Conservation (phyloP, 1,140 invertebrate genomes). For the Neuroterus valhalla region DNA sequence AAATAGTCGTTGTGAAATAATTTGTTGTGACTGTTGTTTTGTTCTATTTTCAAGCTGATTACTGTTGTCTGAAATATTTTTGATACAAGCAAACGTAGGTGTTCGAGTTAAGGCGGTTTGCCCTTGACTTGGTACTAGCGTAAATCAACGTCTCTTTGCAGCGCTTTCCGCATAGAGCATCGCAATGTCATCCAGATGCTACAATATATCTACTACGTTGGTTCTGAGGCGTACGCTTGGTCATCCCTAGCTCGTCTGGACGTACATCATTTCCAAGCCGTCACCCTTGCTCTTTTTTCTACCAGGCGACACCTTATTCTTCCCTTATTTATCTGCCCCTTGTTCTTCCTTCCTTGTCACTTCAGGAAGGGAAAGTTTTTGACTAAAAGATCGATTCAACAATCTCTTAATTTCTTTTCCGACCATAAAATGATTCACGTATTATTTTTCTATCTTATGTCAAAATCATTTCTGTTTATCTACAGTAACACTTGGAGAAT, state of each 20-base stretch:
- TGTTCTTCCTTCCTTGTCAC: not conserved
- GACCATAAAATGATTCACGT: too few species aligned
- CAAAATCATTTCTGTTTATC: too few species aligned
- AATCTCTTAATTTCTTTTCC: not conserved
- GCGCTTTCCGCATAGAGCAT: slow-evolving; percentile 52
- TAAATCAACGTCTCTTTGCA: slow-evolving; percentile 63
- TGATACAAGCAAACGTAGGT: not conserved
- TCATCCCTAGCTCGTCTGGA: slow-evolving; percentile 10
- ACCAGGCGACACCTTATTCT: not conserved
- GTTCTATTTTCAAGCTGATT: too few species aligned
- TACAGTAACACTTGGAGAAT: too few species aligned
- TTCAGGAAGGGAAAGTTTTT: not conserved
- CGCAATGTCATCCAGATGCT: slow-evolving; percentile 48
- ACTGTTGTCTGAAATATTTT: too few species aligned
- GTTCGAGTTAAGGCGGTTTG: not conserved
- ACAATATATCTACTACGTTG: slow-evolving; percentile 48
- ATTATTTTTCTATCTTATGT: too few species aligned
- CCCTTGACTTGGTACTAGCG: slow-evolving; percentile 44
- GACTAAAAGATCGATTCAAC: not conserved
- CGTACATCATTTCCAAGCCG: slow-evolving; percentile 26
- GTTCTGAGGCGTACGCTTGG: not conserved
- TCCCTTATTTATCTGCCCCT: not conserved
- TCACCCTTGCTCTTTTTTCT: slow-evolving; percentile 25
- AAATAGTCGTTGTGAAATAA: too few species aligned
- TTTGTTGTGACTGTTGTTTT: too few species aligned